These are phyloP conservation scores for Phoeniculus purpureus DNA, from an alignment of 2,797 vertebrate species.

Conservation along the genomic window DNA sequence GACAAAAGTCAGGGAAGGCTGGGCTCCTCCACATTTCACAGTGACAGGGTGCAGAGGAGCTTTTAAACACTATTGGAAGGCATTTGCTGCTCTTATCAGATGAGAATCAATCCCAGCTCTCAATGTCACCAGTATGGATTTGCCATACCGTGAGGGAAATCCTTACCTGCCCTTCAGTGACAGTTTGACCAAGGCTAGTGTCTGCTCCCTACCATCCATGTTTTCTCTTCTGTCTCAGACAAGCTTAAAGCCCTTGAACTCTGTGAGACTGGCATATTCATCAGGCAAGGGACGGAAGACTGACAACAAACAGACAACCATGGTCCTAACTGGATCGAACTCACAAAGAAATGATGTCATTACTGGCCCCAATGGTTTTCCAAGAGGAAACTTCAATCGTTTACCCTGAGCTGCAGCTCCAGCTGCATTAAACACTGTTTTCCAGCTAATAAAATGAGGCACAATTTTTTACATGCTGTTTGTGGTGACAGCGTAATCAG, in stretches of 20 bases:
- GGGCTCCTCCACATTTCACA: neutral
- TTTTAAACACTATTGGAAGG: neutral
- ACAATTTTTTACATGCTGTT: slow-evolving; percentile 56
- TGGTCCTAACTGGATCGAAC: slow-evolving; percentile 3
- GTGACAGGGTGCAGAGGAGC: neutral
- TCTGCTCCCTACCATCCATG: neutral
- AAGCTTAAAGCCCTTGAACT: neutral
- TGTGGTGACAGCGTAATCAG: slow-evolving; percentile 53
- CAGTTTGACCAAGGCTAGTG: neutral
- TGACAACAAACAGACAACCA: slow-evolving; percentile 15
- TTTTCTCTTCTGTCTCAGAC: neutral
- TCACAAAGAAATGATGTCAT: slow-evolving; percentile 35
- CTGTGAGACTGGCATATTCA: neutral
- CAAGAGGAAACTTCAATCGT: slow-evolving; percentile 41
- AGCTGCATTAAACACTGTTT: slow-evolving; percentile 54
- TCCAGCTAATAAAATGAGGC: slow-evolving; percentile 51
- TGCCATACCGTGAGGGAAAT: neutral
- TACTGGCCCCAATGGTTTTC: slow-evolving; percentile 31
- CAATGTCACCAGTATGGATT: neutral
- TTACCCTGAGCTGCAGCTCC: slow-evolving; percentile 29
- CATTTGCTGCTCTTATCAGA: neutral
- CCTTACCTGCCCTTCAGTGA: neutral
- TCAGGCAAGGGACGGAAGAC: neutral
- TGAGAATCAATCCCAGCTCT: neutral
- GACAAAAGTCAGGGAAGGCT: neutral